Evolutionary conservation across 37 sponge, comb jelly and placozoan species (phyloP), one percentile per base, ranked within the genome.

Genomic region (Amphimedon queenslandica): DNA sequence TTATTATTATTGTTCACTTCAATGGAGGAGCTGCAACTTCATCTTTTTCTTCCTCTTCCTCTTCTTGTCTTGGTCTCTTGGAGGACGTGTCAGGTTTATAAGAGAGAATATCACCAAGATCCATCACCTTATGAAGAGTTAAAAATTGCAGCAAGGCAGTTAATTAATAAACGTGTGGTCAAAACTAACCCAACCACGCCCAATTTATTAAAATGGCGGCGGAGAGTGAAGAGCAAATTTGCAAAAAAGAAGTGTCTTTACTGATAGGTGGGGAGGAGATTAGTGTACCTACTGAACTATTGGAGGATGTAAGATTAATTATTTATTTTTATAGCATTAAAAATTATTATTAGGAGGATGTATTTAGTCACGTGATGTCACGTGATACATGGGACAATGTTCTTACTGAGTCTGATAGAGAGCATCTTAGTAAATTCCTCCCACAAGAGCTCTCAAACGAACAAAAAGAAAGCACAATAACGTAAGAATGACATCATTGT

Each of bases 341-440:
- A 63, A 42, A 0, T 55, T 40, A 24, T 2, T 33, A 32, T 18
- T 47, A 88, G 88, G 66, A 56, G 30, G 80, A 77, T 18, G 42
- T 88, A 13, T 93, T 88, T 67, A 35, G 32, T n/a, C 56, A 84
- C 37, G 90, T 88, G 28, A 34, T 93, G 57, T 63, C 66, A 40
- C 39, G 67, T 47, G 68, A 78, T 58, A 88, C 94, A 3, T 85
- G 86, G 86, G 29, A 53, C 32, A 36, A 85, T 24, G 83, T 85
- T 1, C 70, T 93, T 13, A 70, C 72, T 21, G 77, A 85, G 29
- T 79, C 80, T 18, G 94, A 93, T 27, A 72, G 86, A 37, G 60
- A 85, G 47, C 64, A 69, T 21, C 65, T 93, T 28, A 37, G 53
- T 23, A 25, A 53, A 6, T 63, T 80, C 10, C 74, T 84, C 13